Percentiles rank a stretch among this genome's conserved stretches.
These are phyloP conservation scores for Neocrepidodera transversa DNA, from an alignment of 2,888 invertebrate species.

Conservation along the genomic window DNA sequence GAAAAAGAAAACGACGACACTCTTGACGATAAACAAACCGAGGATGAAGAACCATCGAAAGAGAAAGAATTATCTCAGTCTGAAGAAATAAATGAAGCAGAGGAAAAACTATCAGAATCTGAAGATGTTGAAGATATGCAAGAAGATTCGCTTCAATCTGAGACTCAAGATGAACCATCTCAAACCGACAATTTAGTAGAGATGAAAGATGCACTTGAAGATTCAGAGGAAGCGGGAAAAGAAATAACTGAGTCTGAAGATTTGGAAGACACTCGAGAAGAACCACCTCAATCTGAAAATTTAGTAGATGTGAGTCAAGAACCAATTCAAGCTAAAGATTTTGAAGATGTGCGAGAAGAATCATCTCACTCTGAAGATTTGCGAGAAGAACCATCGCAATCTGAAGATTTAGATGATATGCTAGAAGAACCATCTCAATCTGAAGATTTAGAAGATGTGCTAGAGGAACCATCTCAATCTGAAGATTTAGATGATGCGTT, in stretches of 20 bases:
- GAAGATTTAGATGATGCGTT: constrained; percentile 23
- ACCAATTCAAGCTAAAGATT: not conserved
- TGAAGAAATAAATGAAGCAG: constrained; percentile 3
- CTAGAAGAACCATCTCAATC: not conserved
- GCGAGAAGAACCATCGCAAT: not conserved
- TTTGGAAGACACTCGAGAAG: not conserved
- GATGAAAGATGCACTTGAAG: too few species aligned
- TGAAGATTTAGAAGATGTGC: not conserved
- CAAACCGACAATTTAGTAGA: too few species aligned
- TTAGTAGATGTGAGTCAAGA: constrained; percentile 6
- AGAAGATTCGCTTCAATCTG: not conserved
- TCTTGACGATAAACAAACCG: not conserved
- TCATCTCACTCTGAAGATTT: not conserved
- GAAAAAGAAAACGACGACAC: too few species aligned
- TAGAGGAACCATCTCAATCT: constrained; percentile 3
- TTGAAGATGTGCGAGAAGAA: not conserved
- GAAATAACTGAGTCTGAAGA: constrained; percentile 1
- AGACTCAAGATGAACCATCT: not conserved
- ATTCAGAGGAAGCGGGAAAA: constrained; percentile 7
- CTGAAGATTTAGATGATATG: not conserved
- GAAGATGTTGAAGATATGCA: constrained; percentile 4
- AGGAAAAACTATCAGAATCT: not conserved
- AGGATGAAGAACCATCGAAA: not conserved
- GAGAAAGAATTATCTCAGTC: too few species aligned
- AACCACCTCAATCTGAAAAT: constrained; percentile 1